Evolutionary conservation across 2,797 vertebrate species (phyloP), one percentile per base, ranked within the genome.

Genomic region (Anabacerthia variegaticeps): DNA sequence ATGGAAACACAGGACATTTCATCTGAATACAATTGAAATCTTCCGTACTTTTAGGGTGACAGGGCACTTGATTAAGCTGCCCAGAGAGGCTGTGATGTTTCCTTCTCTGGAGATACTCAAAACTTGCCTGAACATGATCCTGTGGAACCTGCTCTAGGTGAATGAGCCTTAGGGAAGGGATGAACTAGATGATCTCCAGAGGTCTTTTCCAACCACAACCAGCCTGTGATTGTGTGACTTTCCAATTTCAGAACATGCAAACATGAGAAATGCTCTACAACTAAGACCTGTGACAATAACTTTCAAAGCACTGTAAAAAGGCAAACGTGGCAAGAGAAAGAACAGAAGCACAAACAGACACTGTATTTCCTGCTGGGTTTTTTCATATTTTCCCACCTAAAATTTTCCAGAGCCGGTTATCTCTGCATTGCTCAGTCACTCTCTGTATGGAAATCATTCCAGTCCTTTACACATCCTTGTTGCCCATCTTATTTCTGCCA

Each of bases 351-450:
- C 11, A 82, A 56, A 43, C 22, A 63, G 21, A 32, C 2, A 15
- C 2, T 2, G 0, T 14, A 27, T 51, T 78, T 75, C 21, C 11
- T 9, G 3, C 32, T 41, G 3, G 1, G 39, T 41, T 56, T 79
- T 93, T 65, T 7, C 6, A 7, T 59, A 49, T 73, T 88, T 87
- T 76, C 46, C 32, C 30, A 58, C 7, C 3, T 56, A 21, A 71
- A 61, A 19, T 41, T 23, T 87, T 79, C 7, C 41, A 63, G 14
- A 80, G 4, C 22, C 8, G 19, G 19, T 62, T 46, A 27, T 5
- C 16, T 61, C 14, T 61, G 10, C 41, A 27, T n/a, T 69, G 11
- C 30, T 62, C 48, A 18, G 26, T 46, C 34, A 49, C 56, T 87
- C 56, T 87, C 32, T 41, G 20, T 14, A 41, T 3, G 8, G 55